These are phyloP conservation scores for Diplazon laetatorius DNA, from an alignment of 2,888 invertebrate species.

Conservation along the genomic window DNA sequence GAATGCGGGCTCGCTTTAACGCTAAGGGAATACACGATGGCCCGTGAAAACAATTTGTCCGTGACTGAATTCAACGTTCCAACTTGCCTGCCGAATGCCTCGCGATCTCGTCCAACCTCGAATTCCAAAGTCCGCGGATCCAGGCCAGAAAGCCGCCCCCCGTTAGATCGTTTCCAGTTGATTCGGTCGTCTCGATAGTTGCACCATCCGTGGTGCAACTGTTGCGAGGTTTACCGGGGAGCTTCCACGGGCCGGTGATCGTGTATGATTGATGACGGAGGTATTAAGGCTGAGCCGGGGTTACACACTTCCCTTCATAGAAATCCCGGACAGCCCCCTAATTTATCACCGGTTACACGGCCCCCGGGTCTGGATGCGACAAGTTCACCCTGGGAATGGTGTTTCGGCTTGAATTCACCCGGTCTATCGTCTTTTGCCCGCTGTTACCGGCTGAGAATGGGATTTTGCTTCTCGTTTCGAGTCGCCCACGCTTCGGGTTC, in stretches of 20 bases:
- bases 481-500: background rate
- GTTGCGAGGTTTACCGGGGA: constrained; percentile 23
- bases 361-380: constrained; percentile 75
- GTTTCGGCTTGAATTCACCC: constrained; percentile 43
- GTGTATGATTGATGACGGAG: constrained; percentile 79
- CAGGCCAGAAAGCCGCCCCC: no score
- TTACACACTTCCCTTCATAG: constrained; percentile 81
- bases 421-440: constrained; percentile 47
- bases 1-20: background rate
- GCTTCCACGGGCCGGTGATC: constrained; percentile 58
- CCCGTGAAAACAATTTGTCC: constrained; percentile 45
- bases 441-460: constrained; percentile 24
- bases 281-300: constrained; percentile 79
- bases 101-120: no score
- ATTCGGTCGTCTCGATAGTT: no score
- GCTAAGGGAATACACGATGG: constrained; percentile 2
- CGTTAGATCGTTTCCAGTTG: no score
- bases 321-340: constrained; percentile 73
- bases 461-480: constrained; percentile 39
- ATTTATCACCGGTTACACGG: constrained; percentile 78
- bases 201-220: no score
- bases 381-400: constrained; percentile 73
- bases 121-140: no score
- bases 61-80: background rate
- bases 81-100: no score